Evolutionary conservation across 1,140 invertebrate species (phyloP).

Genomic region (Hylaeus volcanicus): DNA sequence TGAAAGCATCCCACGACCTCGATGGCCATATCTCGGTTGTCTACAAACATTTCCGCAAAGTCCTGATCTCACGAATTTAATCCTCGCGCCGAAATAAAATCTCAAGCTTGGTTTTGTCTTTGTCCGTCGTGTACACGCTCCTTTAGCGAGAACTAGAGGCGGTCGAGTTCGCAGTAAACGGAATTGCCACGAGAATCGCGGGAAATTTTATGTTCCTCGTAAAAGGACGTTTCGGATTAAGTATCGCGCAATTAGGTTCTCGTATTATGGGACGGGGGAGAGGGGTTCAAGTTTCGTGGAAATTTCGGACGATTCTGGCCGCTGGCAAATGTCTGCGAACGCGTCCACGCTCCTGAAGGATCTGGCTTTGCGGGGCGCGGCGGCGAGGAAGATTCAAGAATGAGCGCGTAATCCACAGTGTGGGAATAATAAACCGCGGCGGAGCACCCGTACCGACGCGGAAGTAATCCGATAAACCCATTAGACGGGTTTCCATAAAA

Average conservation of each 20-base stretch:
- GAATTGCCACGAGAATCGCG: background rate
- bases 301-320: background rate
- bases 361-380: background rate
- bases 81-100: no score
- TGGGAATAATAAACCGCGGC: slow-evolving; percentile 56
- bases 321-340: background rate
- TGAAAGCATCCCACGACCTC: no score
- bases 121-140: background rate
- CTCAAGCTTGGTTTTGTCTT: no score
- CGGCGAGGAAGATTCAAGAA: slow-evolving; percentile 54
- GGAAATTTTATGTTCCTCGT: background rate
- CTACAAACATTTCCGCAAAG: no score
- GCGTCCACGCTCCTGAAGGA: background rate
- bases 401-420: slow-evolving; percentile 56
- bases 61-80: no score
- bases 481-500: slow-evolving; percentile 65
- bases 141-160: background rate
- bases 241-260: slow-evolving; percentile 6
- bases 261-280: background rate
- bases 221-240: background rate
- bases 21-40: no score
- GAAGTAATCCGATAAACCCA: slow-evolving; percentile 66
- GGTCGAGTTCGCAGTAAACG: background rate
- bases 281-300: slow-evolving; percentile 3
- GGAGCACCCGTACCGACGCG: slow-evolving; percentile 58